phyloP scores from a whole-genome alignment of 2,113 vertebrate genomes.

The Maccullochella peelii region DNA sequence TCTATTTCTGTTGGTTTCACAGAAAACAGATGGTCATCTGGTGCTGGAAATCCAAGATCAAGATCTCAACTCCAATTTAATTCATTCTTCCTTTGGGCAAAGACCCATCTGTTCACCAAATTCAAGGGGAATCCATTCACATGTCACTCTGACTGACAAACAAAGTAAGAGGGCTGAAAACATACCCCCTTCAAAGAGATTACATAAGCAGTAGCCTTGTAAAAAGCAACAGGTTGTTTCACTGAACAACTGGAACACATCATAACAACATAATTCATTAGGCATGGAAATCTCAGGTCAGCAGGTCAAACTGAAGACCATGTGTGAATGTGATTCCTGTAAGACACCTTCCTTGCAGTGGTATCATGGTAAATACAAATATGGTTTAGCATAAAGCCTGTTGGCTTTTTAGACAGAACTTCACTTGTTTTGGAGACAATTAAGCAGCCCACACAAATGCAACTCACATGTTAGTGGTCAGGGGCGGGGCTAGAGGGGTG shows the following conservation, averaged over 20 bases:
- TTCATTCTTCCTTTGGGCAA: not conserved
- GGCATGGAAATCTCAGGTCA: slow-evolving; percentile 18
- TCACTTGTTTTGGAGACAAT: too few relatives aligned
- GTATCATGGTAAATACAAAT: not conserved
- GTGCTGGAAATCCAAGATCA: slow-evolving; percentile 4
- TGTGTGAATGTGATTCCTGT: not conserved
- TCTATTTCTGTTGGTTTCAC: not conserved
- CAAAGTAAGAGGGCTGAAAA: not conserved
- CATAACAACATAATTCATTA: slow-evolving; percentile 14
- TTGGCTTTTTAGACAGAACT: too few relatives aligned
- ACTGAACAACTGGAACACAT: not conserved
- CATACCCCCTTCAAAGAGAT: not conserved
- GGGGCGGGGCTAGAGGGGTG: not conserved
- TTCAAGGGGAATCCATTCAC: not conserved
- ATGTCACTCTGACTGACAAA: not conserved
- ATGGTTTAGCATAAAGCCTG: not conserved
- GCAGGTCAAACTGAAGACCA: not conserved
- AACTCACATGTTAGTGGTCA: too few relatives aligned
- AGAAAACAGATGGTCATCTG: slow-evolving; percentile 1
- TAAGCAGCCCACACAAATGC: too few relatives aligned
- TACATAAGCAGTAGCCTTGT: not conserved
- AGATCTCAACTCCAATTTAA: not conserved
- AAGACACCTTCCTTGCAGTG: not conserved
- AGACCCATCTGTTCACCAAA: slow-evolving; percentile 21
- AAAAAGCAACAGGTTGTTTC: slow-evolving; percentile 1